A percentile compares a stretch with the other conserved stretches of the same genome.
phyloP scores from a whole-genome alignment of 2,888 invertebrate species.

The Spisula solida region DNA sequence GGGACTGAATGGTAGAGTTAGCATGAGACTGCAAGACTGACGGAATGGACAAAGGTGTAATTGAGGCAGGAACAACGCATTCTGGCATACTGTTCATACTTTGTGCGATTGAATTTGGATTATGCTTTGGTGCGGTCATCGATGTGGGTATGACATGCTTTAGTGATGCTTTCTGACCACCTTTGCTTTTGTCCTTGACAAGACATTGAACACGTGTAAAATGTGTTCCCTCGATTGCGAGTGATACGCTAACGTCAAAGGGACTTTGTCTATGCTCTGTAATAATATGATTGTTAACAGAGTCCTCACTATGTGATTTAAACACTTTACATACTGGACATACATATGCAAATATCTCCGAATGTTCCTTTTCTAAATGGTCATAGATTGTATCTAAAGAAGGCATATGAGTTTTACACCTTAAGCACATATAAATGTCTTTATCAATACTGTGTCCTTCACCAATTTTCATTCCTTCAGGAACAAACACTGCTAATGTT shows the following conservation, averaged over 20 bases:
- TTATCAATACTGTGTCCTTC: conserved; percentile 78
- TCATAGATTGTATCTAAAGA: conserved; percentile 79
- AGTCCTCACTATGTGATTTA: conserved; percentile 76
- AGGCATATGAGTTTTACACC: conserved; percentile 80
- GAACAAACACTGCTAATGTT: conserved; percentile 76
- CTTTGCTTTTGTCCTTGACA: conserved; percentile 71
- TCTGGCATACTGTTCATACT: not conserved
- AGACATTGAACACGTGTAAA: conserved; percentile 76
- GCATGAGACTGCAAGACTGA: not conserved
- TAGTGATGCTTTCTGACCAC: conserved; percentile 30
- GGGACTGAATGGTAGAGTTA: not conserved
- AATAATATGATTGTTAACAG: conserved; percentile 75
- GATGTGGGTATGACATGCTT: conserved; percentile 16
- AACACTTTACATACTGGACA: conserved; percentile 79
- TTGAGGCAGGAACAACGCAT: not conserved
- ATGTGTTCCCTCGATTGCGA: conserved; percentile 79
- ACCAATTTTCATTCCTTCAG: conserved; percentile 73
- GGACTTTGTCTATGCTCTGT: conserved; percentile 66
- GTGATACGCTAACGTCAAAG: conserved; percentile 72
- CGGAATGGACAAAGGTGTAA: not conserved
- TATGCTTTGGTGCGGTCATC: not conserved
- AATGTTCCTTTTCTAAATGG: conserved; percentile 80
- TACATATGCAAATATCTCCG: conserved; percentile 80
- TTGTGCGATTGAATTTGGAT: not conserved
- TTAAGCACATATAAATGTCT: conserved; percentile 83